These are phyloP conservation scores for Ammodytes marinus DNA, from an alignment of 2,113 vertebrate genomes.

Conservation along the genomic window DNA sequence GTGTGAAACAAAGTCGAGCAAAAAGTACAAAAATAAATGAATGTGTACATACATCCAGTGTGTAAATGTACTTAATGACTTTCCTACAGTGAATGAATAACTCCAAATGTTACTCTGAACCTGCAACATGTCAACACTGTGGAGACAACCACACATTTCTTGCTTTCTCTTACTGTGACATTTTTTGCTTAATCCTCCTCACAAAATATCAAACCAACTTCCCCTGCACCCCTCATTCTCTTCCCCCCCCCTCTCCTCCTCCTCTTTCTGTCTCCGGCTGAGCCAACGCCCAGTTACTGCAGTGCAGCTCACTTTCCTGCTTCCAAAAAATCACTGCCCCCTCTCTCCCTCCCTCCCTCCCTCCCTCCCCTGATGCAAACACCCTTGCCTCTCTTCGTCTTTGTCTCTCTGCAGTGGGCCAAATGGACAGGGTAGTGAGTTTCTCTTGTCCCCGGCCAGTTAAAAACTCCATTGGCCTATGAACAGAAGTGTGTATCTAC, in stretches of 20 bases:
- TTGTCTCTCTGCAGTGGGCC: constrained; percentile 77
- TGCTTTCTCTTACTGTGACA: not conserved
- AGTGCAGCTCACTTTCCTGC: constrained; percentile 80
- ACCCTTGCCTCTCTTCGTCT: constrained; percentile 38
- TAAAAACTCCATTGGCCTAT: constrained; percentile 50
- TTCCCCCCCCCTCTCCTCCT: constrained; percentile 36
- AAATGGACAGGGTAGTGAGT: constrained; percentile 40
- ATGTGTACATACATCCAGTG: not conserved
- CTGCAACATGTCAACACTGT: not conserved
- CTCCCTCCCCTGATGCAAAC: constrained; percentile 44
- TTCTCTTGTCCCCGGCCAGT: constrained; percentile 41
- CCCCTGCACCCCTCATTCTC: constrained; percentile 7
- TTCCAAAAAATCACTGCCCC: constrained; percentile 56
- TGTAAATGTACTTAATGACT: not conserved
- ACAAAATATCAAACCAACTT: constrained; percentile 5
- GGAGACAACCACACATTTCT: not conserved
- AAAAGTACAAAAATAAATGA: not conserved
- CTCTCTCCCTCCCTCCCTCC: constrained; percentile 61
- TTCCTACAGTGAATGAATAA: not conserved
- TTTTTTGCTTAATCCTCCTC: constrained; percentile 9
- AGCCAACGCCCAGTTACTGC: constrained; percentile 87
- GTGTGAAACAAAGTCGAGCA: not conserved
- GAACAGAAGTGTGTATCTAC: not conserved
- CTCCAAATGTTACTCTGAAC: not conserved
- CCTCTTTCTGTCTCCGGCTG: constrained; percentile 44